Evolutionary conservation across 2,888 invertebrate genomes (phyloP).

Genomic region (Poecilus cupreus): DNA sequence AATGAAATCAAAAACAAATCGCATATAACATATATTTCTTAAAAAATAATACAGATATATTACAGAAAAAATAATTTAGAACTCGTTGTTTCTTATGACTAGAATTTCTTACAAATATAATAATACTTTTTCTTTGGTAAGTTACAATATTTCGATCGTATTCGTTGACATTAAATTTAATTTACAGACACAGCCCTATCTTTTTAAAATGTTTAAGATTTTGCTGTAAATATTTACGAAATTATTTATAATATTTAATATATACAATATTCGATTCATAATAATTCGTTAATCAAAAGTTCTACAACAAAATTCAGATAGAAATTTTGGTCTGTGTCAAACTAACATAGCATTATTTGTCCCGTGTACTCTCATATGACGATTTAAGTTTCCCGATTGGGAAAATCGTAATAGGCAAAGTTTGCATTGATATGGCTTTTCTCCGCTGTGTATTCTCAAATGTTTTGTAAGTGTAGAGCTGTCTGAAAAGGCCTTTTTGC

Average conservation of each 20-base stretch:
- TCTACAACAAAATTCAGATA: constrained; percentile 2
- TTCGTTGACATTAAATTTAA: constrained; percentile 21
- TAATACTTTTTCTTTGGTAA: constrained; percentile 6
- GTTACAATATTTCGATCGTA: not conserved
- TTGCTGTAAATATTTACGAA: too few species aligned
- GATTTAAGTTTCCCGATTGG: constrained; percentile 98
- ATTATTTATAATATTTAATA: too few species aligned
- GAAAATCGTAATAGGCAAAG: constrained; percentile 96
- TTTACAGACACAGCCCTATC: constrained; percentile 4
- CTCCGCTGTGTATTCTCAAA: constrained; percentile 91
- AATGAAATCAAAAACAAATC: too few species aligned
- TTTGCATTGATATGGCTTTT: constrained; percentile 99
- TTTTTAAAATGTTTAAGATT: too few species aligned
- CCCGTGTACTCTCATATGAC: constrained; percentile 98
- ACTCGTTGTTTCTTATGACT: not conserved
- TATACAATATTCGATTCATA: too few species aligned
- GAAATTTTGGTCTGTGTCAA: constrained; percentile 66
- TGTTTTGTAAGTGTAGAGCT: constrained; percentile 99
- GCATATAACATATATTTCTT: not conserved
- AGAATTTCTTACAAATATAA: not conserved
- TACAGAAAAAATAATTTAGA: not conserved
- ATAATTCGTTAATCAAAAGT: too few species aligned
- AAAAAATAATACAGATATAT: constrained; percentile 27
- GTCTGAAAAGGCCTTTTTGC: constrained; percentile 99
- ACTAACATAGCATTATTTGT: constrained; percentile 76